These are phyloP conservation scores for Trachurus trachurus DNA, from an alignment of 2,797 vertebrate species.

Conservation along the genomic window DNA sequence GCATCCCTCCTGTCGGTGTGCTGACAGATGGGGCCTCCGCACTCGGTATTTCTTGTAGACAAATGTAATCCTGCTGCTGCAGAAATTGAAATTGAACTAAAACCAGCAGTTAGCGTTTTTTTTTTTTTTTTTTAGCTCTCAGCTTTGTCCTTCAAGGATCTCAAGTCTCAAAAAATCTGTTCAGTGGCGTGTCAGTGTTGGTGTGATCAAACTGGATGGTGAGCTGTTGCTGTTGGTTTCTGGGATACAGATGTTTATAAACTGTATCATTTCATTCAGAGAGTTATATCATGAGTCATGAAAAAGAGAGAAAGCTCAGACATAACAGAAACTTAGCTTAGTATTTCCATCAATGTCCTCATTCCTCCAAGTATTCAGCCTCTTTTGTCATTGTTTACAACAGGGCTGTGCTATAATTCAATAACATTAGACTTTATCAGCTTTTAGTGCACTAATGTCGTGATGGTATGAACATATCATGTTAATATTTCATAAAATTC, in stretches of 20 bases:
- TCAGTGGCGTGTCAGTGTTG: constrained; percentile 11
- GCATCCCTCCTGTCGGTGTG: constrained; percentile 19
- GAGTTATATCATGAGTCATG: constrained; percentile 37
- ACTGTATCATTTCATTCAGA: background rate
- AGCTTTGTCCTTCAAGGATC: constrained; percentile 36
- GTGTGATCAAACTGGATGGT: constrained; percentile 52
- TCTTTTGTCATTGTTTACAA: constrained; percentile 4
- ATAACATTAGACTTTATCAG: background rate
- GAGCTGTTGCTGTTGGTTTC: constrained; percentile 50
- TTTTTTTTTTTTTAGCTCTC: no score
- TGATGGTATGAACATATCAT: background rate
- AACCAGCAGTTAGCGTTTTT: constrained; percentile 42
- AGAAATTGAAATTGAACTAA: constrained; percentile 50
- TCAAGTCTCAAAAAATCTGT: constrained; percentile 31
- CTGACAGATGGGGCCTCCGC: constrained; percentile 43
- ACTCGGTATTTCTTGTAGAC: constrained; percentile 25
- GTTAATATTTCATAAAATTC: background rate
- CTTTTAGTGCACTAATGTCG: constrained; percentile 4
- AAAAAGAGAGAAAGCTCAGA: constrained; percentile 37
- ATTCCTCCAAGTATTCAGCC: constrained; percentile 17
- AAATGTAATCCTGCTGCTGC: constrained; percentile 33
- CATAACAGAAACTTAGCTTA: background rate
- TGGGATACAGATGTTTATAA: constrained; percentile 60
- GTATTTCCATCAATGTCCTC: constrained; percentile 15
- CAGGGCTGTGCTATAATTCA: constrained; percentile 2